phyloP scores from a whole-genome alignment of 2,888 invertebrate species.

The Endomychus coccineus region DNA sequence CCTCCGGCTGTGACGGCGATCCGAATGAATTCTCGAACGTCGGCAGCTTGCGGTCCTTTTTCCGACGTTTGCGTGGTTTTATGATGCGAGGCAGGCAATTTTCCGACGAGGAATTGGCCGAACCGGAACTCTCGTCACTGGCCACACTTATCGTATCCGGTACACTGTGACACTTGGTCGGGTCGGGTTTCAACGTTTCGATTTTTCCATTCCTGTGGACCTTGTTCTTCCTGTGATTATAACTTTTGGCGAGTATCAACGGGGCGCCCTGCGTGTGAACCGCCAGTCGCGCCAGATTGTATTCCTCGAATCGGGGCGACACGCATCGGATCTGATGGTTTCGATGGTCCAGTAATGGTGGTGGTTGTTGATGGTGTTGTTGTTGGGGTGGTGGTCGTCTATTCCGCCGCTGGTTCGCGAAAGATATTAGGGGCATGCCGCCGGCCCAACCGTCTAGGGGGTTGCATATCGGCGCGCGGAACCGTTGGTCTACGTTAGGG shows the following conservation, averaged over 20 bases:
- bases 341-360: background rate
- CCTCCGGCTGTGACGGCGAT: slow-evolving; percentile 24
- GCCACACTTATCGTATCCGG: slow-evolving; percentile 62
- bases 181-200: slow-evolving; percentile 30
- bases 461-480: slow-evolving; percentile 35
- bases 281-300: slow-evolving; percentile 60
- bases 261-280: slow-evolving; percentile 81
- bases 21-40: slow-evolving; percentile 1
- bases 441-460: slow-evolving; percentile 67
- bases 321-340: background rate
- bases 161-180: slow-evolving; percentile 8
- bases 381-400: slow-evolving; percentile 4
- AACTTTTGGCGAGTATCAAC: slow-evolving; percentile 65
- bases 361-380: slow-evolving; percentile 7
- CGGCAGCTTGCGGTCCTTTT: slow-evolving; percentile 79
- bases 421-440: slow-evolving; percentile 65
- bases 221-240: slow-evolving; percentile 42
- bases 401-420: slow-evolving; percentile 6
- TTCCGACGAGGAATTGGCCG: slow-evolving; percentile 57
- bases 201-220: slow-evolving; percentile 26
- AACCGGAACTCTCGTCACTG: slow-evolving; percentile 70
- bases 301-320: slow-evolving; percentile 25
- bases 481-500: slow-evolving; percentile 17
- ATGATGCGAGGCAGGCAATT: slow-evolving; percentile 80
- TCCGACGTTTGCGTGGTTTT: slow-evolving; percentile 80